Evolutionary conservation across 2,113 vertebrate species (phyloP).

Genomic region (Plecturocebus donacophilus): DNA sequence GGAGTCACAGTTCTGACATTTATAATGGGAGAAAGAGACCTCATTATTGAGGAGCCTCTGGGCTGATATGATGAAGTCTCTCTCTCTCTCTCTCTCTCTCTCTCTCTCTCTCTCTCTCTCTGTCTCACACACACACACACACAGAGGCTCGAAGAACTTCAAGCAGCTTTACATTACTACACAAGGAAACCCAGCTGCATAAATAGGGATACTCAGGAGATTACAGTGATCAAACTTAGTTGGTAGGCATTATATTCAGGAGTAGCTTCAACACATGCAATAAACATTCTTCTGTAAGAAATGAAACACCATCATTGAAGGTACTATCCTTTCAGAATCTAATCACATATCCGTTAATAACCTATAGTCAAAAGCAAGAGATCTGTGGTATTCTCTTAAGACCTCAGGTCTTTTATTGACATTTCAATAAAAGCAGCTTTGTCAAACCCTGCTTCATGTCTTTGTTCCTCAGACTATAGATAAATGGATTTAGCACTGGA

Average conservation of each 20-base stretch:
- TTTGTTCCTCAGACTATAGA: neutral
- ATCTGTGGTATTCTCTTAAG: neutral
- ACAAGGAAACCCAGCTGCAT: neutral
- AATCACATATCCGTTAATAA: neutral
- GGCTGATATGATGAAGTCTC: neutral
- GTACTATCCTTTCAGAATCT: neutral
- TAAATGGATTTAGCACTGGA: neutral
- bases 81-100: no score
- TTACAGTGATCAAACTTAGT: neutral
- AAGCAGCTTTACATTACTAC: neutral
- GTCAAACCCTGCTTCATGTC: neutral
- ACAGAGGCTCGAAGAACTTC: neutral
- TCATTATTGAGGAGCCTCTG: neutral
- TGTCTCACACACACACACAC: neutral
- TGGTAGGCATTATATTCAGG: neutral
- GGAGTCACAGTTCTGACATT: neutral
- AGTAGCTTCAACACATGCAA: neutral
- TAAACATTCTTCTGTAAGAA: neutral
- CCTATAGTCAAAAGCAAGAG: neutral
- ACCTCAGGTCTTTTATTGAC: neutral
- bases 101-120: no score
- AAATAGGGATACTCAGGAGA: neutral
- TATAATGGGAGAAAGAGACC: neutral
- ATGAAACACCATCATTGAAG: neutral
- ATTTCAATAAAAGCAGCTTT: neutral